These are phyloP conservation scores for Mesocentrotus franciscanus DNA, from an alignment of 53 echinoderm and acorn worm species.

Conservation along the genomic window DNA sequence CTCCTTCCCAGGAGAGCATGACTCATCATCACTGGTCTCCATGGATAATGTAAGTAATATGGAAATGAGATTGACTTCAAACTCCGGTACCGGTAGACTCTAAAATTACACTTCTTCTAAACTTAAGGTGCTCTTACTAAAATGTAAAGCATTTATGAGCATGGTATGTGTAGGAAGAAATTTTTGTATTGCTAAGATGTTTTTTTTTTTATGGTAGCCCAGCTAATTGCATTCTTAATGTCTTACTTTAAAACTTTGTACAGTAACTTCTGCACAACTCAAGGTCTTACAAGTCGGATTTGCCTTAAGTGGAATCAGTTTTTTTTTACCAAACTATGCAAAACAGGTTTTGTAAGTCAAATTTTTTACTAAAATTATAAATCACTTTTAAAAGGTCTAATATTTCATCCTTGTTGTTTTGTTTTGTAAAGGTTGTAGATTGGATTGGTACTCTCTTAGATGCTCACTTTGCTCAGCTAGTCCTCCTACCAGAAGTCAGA, in stretches of 20 bases:
- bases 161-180: not conserved
- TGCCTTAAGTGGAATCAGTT: no score
- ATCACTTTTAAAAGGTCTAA: no score
- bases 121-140: not conserved
- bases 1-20: slow-evolving; percentile 7
- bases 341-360: no score
- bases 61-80: not conserved
- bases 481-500: slow-evolving; percentile 43
- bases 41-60: slow-evolving; percentile 62
- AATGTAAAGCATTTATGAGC: not conserved
- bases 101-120: not conserved
- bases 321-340: no score
- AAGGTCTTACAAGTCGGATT: no score
- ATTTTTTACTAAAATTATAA: no score
- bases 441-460: slow-evolving; percentile 48
- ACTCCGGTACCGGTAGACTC: not conserved
- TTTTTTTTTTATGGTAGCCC: no score
- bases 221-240: no score
- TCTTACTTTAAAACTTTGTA: no score
- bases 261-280: no score
- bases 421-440: slow-evolving; percentile 40
- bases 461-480: slow-evolving; percentile 68
- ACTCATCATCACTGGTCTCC: not conserved
- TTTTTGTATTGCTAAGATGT: not conserved
- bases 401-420: no score